A percentile compares a stretch with the other conserved stretches of the same genome.
phyloP scores from a whole-genome alignment of 2,797 vertebrate genomes.

The Pteropus rufus region DNA sequence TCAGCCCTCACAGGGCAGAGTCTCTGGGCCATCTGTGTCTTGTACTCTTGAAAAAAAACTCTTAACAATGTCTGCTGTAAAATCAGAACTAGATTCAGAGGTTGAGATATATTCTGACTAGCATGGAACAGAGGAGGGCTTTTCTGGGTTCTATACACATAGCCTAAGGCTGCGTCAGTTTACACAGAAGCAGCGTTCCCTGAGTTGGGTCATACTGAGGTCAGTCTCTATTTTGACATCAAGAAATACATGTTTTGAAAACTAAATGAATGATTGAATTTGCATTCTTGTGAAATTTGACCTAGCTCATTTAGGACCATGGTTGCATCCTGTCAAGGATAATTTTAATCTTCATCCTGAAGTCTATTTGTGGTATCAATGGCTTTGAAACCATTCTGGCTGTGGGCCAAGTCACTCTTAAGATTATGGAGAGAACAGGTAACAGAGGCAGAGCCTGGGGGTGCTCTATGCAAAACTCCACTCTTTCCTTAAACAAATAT shows the following conservation, averaged over 20 bases:
- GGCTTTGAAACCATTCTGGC: not conserved
- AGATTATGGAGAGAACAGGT: not conserved
- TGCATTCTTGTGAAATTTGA: not conserved
- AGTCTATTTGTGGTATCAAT: not conserved
- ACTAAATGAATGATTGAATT: not conserved
- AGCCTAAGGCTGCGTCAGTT: not conserved
- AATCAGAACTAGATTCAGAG: not conserved
- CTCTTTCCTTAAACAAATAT: not conserved
- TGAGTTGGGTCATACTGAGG: not conserved
- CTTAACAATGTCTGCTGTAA: not conserved
- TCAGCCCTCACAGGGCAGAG: no score
- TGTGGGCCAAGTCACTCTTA: not conserved
- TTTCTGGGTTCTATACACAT: not conserved
- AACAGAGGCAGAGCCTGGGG: not conserved
- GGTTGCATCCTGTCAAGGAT: not conserved
- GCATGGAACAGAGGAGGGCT: accelerated
- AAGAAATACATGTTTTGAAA: not conserved
- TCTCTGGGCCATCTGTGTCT: not conserved
- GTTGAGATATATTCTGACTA: not conserved
- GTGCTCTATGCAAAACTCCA: not conserved
- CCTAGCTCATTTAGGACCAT: not conserved
- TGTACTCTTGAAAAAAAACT: not conserved
- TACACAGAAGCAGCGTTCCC: not conserved
- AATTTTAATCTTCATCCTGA: not conserved
- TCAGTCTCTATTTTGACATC: not conserved